Percentiles rank a stretch among this genome's conserved stretches.
These are phyloP conservation scores for Aricia agestis DNA, from an alignment of 1,140 invertebrate genomes.

Conservation along the genomic window DNA sequence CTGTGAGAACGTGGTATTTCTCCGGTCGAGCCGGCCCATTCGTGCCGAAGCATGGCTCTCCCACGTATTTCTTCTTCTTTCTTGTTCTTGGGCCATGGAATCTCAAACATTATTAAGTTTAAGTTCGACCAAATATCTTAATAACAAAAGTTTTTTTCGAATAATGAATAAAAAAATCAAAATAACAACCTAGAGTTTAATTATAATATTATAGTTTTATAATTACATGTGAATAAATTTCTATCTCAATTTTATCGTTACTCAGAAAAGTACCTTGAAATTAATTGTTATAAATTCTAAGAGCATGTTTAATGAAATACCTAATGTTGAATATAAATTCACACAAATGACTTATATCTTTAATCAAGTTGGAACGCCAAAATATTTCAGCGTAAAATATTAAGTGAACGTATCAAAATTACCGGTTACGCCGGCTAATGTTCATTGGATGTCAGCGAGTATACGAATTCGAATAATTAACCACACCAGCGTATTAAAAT, in stretches of 20 bases:
- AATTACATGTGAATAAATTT: background rate
- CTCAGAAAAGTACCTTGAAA: background rate
- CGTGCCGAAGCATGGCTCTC: too few relatives aligned
- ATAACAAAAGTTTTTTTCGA: too few relatives aligned
- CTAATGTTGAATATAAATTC: slow-evolving; percentile 6
- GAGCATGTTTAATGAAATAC: slow-evolving; percentile 8
- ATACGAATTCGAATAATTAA: background rate
- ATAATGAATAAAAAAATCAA: too few relatives aligned
- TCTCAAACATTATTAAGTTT: too few relatives aligned
- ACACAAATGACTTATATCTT: slow-evolving; percentile 7
- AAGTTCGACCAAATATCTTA: too few relatives aligned
- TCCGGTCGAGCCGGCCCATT: too few relatives aligned
- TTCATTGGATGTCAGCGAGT: background rate
- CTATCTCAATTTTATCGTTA: background rate
- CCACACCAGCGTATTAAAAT: background rate
- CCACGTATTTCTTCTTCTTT: too few relatives aligned
- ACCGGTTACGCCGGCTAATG: background rate
- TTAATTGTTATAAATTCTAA: background rate
- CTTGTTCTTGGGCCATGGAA: too few relatives aligned
- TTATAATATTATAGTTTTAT: background rate
- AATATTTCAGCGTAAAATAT: slow-evolving; percentile 2
- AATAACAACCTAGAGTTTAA: too few relatives aligned
- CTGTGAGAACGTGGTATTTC: too few relatives aligned
- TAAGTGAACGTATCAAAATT: slow-evolving; percentile 11
- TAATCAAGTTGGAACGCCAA: background rate